Percentiles rank a stretch among this genome's conserved stretches.
phyloP scores from a whole-genome alignment of 2,888 invertebrate species.

The Caprella mutica region DNA sequence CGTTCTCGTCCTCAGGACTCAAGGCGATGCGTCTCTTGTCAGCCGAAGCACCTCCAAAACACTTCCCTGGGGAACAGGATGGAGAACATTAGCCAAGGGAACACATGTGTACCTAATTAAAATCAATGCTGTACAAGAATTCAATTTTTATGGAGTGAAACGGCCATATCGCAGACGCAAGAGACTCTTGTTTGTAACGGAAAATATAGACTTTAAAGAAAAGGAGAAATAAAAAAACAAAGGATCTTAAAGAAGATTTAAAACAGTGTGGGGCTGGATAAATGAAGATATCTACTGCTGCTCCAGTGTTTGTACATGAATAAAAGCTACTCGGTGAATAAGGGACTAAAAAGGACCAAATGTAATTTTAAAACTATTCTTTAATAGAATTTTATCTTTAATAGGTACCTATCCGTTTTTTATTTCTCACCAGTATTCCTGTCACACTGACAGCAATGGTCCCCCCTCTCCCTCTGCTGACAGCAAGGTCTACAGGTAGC shows the following conservation, averaged over 20 bases:
- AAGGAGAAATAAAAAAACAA: too few relatives aligned
- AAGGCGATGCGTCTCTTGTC: conserved; percentile 27
- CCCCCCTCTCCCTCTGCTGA: conserved; percentile 10
- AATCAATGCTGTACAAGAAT: background rate
- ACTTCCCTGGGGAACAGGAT: conserved; percentile 15
- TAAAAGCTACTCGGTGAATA: too few relatives aligned
- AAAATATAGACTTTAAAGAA: too few relatives aligned
- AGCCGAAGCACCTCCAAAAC: conserved; percentile 22
- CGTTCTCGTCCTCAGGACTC: conserved; percentile 14
- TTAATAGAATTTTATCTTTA: too few relatives aligned
- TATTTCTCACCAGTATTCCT: conserved; percentile 19
- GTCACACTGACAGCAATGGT: conserved; percentile 21
- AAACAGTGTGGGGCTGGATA: too few relatives aligned
- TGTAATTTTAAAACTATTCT: too few relatives aligned
- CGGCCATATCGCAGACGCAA: too few relatives aligned
- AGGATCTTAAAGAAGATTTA: too few relatives aligned
- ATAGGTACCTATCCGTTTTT: background rate
- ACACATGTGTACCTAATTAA: background rate
- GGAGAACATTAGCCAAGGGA: background rate
- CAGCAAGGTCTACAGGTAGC: conserved; percentile 24
- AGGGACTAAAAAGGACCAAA: too few relatives aligned
- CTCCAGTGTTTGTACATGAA: too few relatives aligned
- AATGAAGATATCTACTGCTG: too few relatives aligned
- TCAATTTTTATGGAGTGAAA: background rate
- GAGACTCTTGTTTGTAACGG: too few relatives aligned